phyloP scores from a whole-genome alignment of 2,888 invertebrate species.

The Leptinotarsa tumamoca region DNA sequence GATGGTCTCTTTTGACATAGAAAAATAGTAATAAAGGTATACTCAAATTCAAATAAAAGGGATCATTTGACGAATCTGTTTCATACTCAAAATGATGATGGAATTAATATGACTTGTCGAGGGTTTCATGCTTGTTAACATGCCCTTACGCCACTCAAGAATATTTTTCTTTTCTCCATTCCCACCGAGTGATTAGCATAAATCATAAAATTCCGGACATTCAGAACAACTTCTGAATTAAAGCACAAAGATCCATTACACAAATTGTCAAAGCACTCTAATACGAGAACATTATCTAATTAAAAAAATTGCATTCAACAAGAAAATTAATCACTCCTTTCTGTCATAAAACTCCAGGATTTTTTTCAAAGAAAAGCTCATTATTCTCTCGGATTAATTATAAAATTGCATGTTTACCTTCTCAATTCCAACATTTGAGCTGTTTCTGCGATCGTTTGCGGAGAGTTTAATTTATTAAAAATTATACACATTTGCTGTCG shows the following conservation, averaged over 20 bases:
- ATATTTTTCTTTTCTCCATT: background rate
- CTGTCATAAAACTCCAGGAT: slow-evolving; percentile 43
- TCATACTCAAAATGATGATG: too few species aligned
- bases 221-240: background rate
- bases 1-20: too few species aligned
- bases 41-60: too few species aligned
- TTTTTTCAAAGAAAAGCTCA: slow-evolving; percentile 44
- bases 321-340: slow-evolving; percentile 39
- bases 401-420: slow-evolving; percentile 58
- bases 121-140: too few species aligned
- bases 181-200: slow-evolving; percentile 7
- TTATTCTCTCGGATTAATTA: slow-evolving; percentile 59
- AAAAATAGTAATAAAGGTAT: too few species aligned
- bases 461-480: slow-evolving; percentile 27
- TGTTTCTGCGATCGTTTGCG: slow-evolving; percentile 18
- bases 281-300: slow-evolving; percentile 24
- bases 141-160: too few species aligned
- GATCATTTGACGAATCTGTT: too few species aligned
- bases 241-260: slow-evolving; percentile 26
- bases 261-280: slow-evolving; percentile 20
- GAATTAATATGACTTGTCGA: too few species aligned
- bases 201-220: slow-evolving; percentile 8
- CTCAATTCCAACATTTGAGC: slow-evolving; percentile 47
- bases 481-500: slow-evolving; percentile 36
- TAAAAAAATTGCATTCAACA: slow-evolving; percentile 43